Conservation (phyloP, 2,888 invertebrate genomes). For the Lycophotia porphyrea region DNA sequence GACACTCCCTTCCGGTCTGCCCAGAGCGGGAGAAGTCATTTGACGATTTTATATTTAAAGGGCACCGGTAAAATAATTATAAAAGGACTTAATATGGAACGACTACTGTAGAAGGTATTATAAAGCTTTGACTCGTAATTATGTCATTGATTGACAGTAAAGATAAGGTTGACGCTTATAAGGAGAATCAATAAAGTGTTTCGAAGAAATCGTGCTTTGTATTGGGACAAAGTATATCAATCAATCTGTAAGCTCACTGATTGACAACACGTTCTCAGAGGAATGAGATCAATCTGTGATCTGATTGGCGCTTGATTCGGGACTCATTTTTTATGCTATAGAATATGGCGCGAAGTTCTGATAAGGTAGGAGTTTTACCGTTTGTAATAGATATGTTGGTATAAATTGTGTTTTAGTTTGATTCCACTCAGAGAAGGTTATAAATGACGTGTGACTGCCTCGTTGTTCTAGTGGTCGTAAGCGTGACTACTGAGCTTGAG, state of each 20-base stretch:
- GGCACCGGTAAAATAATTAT: background rate
- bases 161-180: conserved; percentile 41
- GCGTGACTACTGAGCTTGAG: no score
- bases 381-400: background rate
- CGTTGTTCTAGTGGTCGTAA: no score
- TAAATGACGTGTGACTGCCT: no score
- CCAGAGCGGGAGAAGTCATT: no score
- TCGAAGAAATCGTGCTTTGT: conserved; percentile 20
- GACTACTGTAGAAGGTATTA: conserved; percentile 39
- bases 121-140: conserved; percentile 58
- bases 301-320: background rate
- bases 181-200: conserved; percentile 31
- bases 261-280: conserved; percentile 20
- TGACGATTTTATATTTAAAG: no score
- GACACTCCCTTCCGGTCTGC: no score
- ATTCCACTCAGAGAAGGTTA: background rate
- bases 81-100: background rate
- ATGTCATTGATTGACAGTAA: conserved; percentile 61
- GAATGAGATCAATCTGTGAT: conserved; percentile 19
- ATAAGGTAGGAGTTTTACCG: background rate
- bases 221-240: conserved; percentile 29
- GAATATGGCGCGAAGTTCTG: background rate
- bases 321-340: background rate
- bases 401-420: background rate
- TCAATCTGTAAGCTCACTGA: conserved; percentile 22